These are phyloP conservation scores for Herpetotheres cachinnans DNA, from an alignment of 2,113 vertebrate genomes.

Conservation along the genomic window DNA sequence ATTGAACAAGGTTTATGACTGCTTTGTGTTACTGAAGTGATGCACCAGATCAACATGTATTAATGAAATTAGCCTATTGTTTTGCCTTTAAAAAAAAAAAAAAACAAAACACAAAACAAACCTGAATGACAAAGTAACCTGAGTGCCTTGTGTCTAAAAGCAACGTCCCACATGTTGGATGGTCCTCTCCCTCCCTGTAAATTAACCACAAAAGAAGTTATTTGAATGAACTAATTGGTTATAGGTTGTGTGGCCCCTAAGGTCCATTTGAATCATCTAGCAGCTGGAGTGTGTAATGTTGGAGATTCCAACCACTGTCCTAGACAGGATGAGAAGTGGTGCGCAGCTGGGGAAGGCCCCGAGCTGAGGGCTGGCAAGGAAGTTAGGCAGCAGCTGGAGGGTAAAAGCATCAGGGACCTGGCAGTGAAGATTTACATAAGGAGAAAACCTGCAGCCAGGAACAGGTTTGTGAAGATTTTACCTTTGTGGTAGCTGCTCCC, in stretches of 20 bases:
- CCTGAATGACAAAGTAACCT: neutral
- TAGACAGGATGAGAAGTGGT: neutral
- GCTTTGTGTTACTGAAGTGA: neutral
- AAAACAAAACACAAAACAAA: neutral
- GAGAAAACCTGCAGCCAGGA: neutral
- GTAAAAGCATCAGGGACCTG: neutral
- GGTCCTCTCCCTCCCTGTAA: neutral
- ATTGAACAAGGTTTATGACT: neutral
- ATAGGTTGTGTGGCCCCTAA: neutral
- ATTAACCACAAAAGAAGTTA: neutral
- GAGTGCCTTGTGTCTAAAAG: neutral
- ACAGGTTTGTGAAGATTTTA: neutral
- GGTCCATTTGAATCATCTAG: neutral
- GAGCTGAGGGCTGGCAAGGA: neutral
- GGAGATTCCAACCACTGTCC: neutral
- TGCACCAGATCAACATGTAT: neutral
- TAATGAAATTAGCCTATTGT: neutral
- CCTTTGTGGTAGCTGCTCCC: neutral
- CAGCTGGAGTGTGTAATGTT: neutral
- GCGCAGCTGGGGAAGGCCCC: neutral
- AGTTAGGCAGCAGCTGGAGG: neutral
- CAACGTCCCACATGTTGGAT: neutral
- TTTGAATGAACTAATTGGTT: neutral
- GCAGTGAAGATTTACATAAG: neutral
- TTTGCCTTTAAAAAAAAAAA: neutral